A percentile compares a stretch with the other conserved stretches of the same genome.
Conservation (phyloP, 2,888 invertebrate species). For the Cantharis rustica region DNA sequence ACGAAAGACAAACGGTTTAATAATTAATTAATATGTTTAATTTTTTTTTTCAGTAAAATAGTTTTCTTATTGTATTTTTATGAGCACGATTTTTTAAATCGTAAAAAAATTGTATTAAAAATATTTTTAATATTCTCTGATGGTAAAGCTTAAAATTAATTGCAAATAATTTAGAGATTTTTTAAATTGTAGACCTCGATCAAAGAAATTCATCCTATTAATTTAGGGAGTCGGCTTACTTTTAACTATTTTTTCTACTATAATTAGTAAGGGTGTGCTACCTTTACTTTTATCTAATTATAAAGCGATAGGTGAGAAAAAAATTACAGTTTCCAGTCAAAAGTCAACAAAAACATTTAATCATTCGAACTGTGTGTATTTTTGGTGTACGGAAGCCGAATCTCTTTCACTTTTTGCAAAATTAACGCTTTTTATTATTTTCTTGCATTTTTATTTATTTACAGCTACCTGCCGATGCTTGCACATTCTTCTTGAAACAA, state of each 20-base stretch:
- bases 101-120: too few species aligned
- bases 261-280: conserved; percentile 45
- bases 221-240: conserved; percentile 15
- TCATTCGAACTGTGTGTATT: background rate
- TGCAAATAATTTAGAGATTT: background rate
- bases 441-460: background rate
- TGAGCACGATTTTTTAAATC: too few species aligned
- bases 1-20: too few species aligned
- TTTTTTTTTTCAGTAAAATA: too few species aligned
- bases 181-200: conserved; percentile 1
- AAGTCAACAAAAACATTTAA: conserved; percentile 26
- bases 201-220: conserved; percentile 15
- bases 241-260: conserved; percentile 26
- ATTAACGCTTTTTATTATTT: conserved; percentile 9
- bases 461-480: background rate
- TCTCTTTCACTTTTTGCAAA: conserved; percentile 2
- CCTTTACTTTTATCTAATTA: conserved; percentile 41
- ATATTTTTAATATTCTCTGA: background rate
- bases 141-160: background rate
- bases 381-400: conserved; percentile 11
- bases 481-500: conserved; percentile 4
- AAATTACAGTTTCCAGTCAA: conserved; percentile 19
- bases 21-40: too few species aligned
- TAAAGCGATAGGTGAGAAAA: conserved; percentile 29
- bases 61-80: too few species aligned